These are phyloP conservation scores for Drosophila dives DNA, from an alignment of 2,888 invertebrate genomes.

Conservation along the genomic window DNA sequence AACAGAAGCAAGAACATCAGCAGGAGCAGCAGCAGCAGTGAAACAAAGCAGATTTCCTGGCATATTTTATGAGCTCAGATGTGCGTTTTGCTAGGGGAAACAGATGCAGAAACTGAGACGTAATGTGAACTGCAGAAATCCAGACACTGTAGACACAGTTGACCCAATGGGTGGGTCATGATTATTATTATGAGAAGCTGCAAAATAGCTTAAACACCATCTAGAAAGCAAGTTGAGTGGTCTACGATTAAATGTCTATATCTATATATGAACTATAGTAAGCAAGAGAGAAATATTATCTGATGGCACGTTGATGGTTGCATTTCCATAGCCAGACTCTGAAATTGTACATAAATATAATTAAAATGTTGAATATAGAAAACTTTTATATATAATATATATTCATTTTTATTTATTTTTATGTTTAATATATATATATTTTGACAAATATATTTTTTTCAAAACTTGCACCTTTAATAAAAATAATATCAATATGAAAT, in stretches of 20 bases:
- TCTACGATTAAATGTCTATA: background rate
- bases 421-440: too few relatives aligned
- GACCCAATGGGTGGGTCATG: slow-evolving; percentile 37
- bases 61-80: slow-evolving; percentile 68
- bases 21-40: background rate
- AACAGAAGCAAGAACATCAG: slow-evolving; percentile 12
- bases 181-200: background rate
- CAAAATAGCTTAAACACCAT: background rate
- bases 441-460: too few relatives aligned
- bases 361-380: too few relatives aligned
- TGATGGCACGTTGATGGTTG: too few relatives aligned
- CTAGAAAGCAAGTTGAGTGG: background rate
- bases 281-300: too few relatives aligned
- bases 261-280: background rate
- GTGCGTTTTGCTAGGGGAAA: slow-evolving; percentile 32
- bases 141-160: slow-evolving; percentile 7
- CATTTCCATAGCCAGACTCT: too few relatives aligned
- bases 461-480: too few relatives aligned
- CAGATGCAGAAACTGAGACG: slow-evolving; percentile 10
- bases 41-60: slow-evolving; percentile 62
- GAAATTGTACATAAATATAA: too few relatives aligned
- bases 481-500: too few relatives aligned
- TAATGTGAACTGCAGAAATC: slow-evolving; percentile 6
- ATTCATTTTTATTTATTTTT: too few relatives aligned
- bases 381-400: too few relatives aligned